Base-by-base conservation (phyloP, 1,140 invertebrate genomes). In the Acromyrmex echinatior region DNA sequence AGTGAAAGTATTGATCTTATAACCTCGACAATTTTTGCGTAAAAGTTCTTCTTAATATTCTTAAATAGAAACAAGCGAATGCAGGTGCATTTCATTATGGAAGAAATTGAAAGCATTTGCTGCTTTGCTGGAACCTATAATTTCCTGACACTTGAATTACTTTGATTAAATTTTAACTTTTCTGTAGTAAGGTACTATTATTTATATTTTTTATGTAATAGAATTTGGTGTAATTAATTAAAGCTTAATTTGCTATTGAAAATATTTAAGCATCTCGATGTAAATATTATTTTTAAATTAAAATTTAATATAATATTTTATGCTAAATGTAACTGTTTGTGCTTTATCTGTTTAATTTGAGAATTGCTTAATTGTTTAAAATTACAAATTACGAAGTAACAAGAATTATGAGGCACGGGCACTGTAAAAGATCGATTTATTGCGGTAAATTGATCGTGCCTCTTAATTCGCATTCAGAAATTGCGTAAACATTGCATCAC, bases 401-500 rank as follows among this genome's bases (percentile, higher is more conserved):
- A 18, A 60, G 28, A 76, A 74, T 53, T 82, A 25, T 56, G 56
- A 51, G 28, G 4, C n/a, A 21, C 10, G 6, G n/a, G 16, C 3
- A 31, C 31, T 18, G 39, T 51, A 14, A 28, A 60, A 14, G 39
- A 82, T 76, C 56, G 39, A 76, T 84, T 51, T 60, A 62, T 62
- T 21, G n/a, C n/a, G 18, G 39, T 28, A 49, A 80, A 66, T 56
- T 14, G 45, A 84, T 84, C 28, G 28, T 28, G 25, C n/a, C 31
- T 25, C 2, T 51, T 60, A 49, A 62, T 74, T 76, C n/a, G 28
- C 14, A 14, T 25, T 5, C 0, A 16, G 39, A 5, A 74, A 74
- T 88, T 81, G 31, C 76, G 25, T 77, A 76, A 90, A 86, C 35
- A 62, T 77, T 31, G 31, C 70, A 51, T 89, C 88, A 49, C 63